Base-by-base conservation (phyloP, 2,888 invertebrate species). In the Tipula unca region DNA sequence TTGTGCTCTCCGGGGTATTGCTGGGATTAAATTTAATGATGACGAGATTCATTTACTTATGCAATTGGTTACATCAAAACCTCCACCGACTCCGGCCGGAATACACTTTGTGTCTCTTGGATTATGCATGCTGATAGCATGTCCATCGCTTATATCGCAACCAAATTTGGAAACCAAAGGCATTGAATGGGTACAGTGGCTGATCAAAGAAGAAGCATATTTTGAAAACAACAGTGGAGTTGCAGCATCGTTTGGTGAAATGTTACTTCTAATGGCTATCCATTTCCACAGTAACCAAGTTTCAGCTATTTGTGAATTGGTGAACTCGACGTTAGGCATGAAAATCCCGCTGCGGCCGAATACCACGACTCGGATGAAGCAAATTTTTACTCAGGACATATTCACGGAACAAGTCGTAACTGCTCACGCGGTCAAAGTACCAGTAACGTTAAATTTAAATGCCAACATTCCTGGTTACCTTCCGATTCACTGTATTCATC, bases 401-500 rank as follows among this genome's bases (percentile, higher is more conserved):
- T 99, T 99, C 89, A 98, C 98, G 0, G 99, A 99, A 90, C 98
- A 98, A 93, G 97, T 97, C 48, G 98, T 99, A 0, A 97, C 99
- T 3, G 94, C 97, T 0, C 98, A 98, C 91, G 99, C 99, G 0
- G 97, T 98, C 0, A 97, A 97, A 90, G 98, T 99, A 0, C 97
- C 98, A 0, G 98, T 99, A 0, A 99, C 99, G 0, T 94, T 93
- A 0, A 95, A 95, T 88, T 92, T 99, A 25, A 98, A 95, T 91
- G 97, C 96, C 48, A 95, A 95, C 88, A 96, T 98, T 88, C 94
- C 95, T 0, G 98, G 98, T 8, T 98, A 98, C 90, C 91, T 99
- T 85, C 98, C 99, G 0, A 96, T 99, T 17, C 98, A 99, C 90
- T 99, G 99, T 89, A 98, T 99, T 88, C 97, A 98, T 89, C 99